Evolutionary conservation across 1,140 invertebrate species (phyloP).

Genomic region (silkworm (Bombyx mori)): DNA sequence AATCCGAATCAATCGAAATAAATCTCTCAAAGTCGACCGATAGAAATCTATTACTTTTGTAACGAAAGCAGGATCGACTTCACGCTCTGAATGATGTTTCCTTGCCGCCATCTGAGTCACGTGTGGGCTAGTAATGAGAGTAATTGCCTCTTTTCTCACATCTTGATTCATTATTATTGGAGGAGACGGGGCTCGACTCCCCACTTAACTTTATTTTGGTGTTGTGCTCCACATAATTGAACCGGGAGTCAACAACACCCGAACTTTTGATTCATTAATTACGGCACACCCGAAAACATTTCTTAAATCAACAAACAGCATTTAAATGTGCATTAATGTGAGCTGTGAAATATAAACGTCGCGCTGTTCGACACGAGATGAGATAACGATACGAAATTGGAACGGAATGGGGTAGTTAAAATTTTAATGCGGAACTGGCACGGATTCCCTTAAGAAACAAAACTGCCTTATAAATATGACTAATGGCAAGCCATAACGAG

Average conservation of each 20-base stretch:
- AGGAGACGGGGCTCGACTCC: conserved; percentile 35
- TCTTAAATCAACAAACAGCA: conserved; percentile 9
- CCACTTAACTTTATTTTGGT: conserved; percentile 46
- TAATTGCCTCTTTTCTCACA: conserved; percentile 65
- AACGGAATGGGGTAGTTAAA: conserved; percentile 13
- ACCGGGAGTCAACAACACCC: conserved; percentile 33
- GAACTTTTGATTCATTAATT: conserved; percentile 21
- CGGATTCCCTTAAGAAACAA: conserved; percentile 18
- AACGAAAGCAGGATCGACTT: no score
- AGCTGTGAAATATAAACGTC: conserved; percentile 5
- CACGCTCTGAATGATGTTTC: neutral
- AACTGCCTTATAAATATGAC: conserved; percentile 18
- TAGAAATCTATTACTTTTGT: no score
- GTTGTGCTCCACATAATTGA: conserved; percentile 52
- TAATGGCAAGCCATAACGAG: conserved; percentile 29
- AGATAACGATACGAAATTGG: conserved; percentile 9
- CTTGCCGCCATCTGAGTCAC: conserved; percentile 35
- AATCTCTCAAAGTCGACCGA: no score
- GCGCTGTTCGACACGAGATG: neutral
- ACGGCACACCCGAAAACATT: conserved; percentile 10
- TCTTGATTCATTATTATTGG: conserved; percentile 55
- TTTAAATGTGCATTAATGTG: conserved; percentile 2
- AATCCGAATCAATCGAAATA: no score
- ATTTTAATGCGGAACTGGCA: conserved; percentile 39
- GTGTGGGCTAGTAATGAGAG: conserved; percentile 48